Evolutionary conservation across 2,888 invertebrate species (phyloP), one percentile per base, ranked within the genome.

Genomic region (Megastigmus dorsalis): DNA sequence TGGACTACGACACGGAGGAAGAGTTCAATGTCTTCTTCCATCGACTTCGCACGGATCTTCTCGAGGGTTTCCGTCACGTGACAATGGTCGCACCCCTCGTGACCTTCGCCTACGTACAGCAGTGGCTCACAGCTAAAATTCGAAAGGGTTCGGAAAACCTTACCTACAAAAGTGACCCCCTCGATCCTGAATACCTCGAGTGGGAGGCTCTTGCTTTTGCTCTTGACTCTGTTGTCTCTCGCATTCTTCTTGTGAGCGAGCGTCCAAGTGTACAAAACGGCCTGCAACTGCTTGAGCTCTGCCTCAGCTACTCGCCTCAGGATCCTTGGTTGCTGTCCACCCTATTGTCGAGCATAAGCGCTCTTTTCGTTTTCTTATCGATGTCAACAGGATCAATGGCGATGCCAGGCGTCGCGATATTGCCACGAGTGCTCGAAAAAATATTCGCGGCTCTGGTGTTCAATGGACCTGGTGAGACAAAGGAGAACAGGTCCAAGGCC

Each of bases 1-100:
- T 93, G 62, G 97, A 97, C 86, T 97, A 95, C 87, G 97, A 97
- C 86, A 93, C 94, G 60, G 97, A 97, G 84, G 96, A 97, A 84
- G 97, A 97, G 82, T 97, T 96, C 84, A 92, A 92, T 9, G 89
- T 92, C n/a, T 96, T 95, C 88, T 95, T 95, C 86, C 93, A 93
- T 84, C 92, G 96, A 48, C 93, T 93, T 82, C 92, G 96, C 73
- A 93, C 93, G 5, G 96, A 96, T 85, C 91, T 95, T 76, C 89
- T 95, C 23, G 96, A 96, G 82, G 93, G 94, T 79, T 93, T 94
- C 81, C 93, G 96, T 63, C 92, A 93, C 84, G 93, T 95, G 0
- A 96, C 97, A 66, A 90, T 93, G 76, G 93, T 95, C 5, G 93
- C 94, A 5, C 97, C 97, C 0, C 86, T 95, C 36, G 92, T 96